Percentiles rank a stretch among this genome's conserved stretches.
These are phyloP conservation scores for Phenganax subtilis DNA, from an alignment of 92 coral and sea anemone species.

Conservation along the genomic window DNA sequence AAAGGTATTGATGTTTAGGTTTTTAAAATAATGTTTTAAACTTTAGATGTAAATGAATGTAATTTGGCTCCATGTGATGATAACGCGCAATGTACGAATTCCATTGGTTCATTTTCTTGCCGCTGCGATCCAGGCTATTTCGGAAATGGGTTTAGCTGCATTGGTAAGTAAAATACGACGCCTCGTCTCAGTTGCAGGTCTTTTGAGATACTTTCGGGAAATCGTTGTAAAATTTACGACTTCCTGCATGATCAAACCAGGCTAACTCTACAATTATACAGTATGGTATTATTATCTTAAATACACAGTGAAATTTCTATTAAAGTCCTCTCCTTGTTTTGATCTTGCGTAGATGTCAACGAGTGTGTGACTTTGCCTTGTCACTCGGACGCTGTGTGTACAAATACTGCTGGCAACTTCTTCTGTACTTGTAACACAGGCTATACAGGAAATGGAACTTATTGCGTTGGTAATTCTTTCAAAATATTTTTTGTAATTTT, in stretches of 20 bases:
- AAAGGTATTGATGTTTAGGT: no score
- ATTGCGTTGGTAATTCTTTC: slow-evolving; percentile 43
- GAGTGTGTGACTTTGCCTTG: slow-evolving; percentile 47
- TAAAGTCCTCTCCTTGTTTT: not conserved
- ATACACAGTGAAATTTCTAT: not conserved
- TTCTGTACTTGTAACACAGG: slow-evolving; percentile 49
- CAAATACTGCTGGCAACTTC: slow-evolving; percentile 48
- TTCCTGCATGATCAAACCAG: not conserved
- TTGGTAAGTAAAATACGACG: not conserved
- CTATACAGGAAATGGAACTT: slow-evolving; percentile 58
- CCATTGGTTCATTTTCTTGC: slow-evolving; percentile 6
- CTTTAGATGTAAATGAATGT: slow-evolving; percentile 22
- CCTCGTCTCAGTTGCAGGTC: no score
- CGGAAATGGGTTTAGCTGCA: slow-evolving; percentile 24
- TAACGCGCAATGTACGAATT: not conserved
- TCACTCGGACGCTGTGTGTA: slow-evolving; percentile 48
- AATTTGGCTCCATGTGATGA: not conserved
- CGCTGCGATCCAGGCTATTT: not conserved
- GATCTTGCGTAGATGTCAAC: slow-evolving; percentile 43
- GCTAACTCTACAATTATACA: no score
- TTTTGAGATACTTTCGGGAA: no score
- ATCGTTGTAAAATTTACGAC: no score
- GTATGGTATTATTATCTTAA: not conserved
- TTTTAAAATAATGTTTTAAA: no score
- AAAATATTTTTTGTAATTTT: no score